Base-by-base conservation (phyloP, 2,797 vertebrate species). In the Rhyacichthys aspro region DNA sequence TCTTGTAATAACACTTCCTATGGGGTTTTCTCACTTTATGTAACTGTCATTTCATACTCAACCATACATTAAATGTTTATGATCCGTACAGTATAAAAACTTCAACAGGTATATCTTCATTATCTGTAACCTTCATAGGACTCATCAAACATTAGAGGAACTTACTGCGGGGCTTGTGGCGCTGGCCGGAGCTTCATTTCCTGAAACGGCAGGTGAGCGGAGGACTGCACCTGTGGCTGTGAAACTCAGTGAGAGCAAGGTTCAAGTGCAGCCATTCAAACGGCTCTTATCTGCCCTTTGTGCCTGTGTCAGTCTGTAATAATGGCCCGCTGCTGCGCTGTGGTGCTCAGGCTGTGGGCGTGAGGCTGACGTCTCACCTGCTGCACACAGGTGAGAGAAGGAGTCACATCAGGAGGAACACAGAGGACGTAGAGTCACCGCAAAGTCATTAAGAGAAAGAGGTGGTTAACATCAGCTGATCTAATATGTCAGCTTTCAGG, bases 171-270 rank as follows among this genome's bases (percentile, higher is more conserved):
- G 16, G 3, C 46, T 23, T 36, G 23, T 55, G n/a, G 19, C 55
- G 15, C 9, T n/a, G 45, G 71, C 63, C 47, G 55, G 36, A 49
- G 44, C 46, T 72, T 67, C 15, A 84, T 78, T 90, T 90, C 87
- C 85, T 83, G 77, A 65, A 81, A 72, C 39, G 16, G 42, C 69
- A 67, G 79, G 69, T 75, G 76, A 83, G 74, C 63, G 7, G 50
- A 61, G 42, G 46, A 54, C 73, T 76, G 63, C 74, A 72, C 72
- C 78, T 76, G 54, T 23, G 23, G 3, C 23, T 28, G 63, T 48
- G 55, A 63, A 57, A 68, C 69, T 34, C 15, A 38, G 47, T 58
- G 70, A 56, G 72, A 58, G 43, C 88, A 91, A 92, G 67, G 90
- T 91, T 74, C 87, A 90, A 11, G 34, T 55, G 7, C 9, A 44